A percentile compares a stretch with the other conserved stretches of the same genome.
These are phyloP conservation scores for Phataginus tetradactyla DNA, from an alignment of 2,797 vertebrate genomes.

Conservation along the genomic window DNA sequence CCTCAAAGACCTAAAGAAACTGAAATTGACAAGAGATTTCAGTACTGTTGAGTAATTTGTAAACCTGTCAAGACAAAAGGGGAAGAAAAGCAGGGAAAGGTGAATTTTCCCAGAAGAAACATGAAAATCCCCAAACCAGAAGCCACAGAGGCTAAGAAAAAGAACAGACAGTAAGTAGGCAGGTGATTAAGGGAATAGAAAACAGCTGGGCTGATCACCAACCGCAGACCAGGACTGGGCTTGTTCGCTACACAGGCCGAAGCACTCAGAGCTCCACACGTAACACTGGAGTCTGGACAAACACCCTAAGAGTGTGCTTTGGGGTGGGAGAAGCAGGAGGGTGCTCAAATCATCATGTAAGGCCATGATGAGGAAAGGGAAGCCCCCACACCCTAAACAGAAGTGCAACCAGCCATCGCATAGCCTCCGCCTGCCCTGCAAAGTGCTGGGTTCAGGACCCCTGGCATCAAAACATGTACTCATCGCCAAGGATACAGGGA, in stretches of 20 bases:
- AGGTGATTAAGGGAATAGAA: background rate
- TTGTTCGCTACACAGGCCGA: background rate
- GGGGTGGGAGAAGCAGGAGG: background rate
- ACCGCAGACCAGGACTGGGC: background rate
- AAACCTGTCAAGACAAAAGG: background rate
- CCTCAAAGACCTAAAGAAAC: slow-evolving; percentile 19
- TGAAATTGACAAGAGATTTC: slow-evolving; percentile 32
- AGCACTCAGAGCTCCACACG: background rate
- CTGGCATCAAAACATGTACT: background rate
- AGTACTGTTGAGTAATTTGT: background rate
- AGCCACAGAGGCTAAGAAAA: background rate
- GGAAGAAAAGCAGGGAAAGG: background rate
- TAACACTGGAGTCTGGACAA: background rate
- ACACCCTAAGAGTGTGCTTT: background rate
- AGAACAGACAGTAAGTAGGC: background rate
- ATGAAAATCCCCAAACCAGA: slow-evolving; percentile 39
- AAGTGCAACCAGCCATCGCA: background rate
- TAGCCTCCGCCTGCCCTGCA: background rate
- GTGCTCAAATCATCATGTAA: background rate
- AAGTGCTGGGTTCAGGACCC: background rate
- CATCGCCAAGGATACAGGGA: background rate
- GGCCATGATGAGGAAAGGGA: background rate
- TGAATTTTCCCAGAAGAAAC: slow-evolving; percentile 27
- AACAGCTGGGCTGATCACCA: background rate
- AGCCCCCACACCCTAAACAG: background rate